A percentile compares a stretch with the other conserved stretches of the same genome.
Conservation (phyloP, 37 sponge, comb jelly and placozoan genomes). For the Beroe ovata region DNA sequence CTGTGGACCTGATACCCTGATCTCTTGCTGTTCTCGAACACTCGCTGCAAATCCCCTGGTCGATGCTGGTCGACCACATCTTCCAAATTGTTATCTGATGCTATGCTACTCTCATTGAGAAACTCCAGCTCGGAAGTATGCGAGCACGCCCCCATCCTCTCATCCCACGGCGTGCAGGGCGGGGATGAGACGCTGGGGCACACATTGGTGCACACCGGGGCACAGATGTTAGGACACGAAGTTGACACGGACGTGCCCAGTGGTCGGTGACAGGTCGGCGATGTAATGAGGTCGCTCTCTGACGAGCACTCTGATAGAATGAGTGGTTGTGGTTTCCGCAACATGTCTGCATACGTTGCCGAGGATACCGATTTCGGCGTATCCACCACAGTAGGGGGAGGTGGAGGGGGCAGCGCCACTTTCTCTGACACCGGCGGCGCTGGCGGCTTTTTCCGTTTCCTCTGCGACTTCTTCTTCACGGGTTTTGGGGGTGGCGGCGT, state of each 20-base stretch:
- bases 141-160: background rate
- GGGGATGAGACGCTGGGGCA: background rate
- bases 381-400: background rate
- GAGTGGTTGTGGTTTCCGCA: slow-evolving; percentile 49
- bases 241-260: background rate
- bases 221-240: slow-evolving; percentile 40
- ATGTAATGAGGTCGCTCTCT: background rate
- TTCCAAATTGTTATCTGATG: background rate
- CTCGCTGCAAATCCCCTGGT: slow-evolving; percentile 12
- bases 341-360: slow-evolving; percentile 44
- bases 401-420: slow-evolving; percentile 30
- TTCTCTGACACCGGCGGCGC: slow-evolving; percentile 3
- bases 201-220: background rate
- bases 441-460: background rate
- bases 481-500: background rate
- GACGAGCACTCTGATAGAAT: slow-evolving; percentile 36
- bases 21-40: slow-evolving; percentile 26
- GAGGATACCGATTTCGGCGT: background rate
- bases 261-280: background rate
- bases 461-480: background rate
- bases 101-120: slow-evolving; percentile 38
- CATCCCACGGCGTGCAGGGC: slow-evolving; percentile 5
- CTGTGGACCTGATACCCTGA: slow-evolving; percentile 21
- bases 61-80: background rate
- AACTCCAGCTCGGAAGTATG: slow-evolving; percentile 35